Conservation (phyloP, 2,797 vertebrate genomes). For the Propithecus perrieri region DNA sequence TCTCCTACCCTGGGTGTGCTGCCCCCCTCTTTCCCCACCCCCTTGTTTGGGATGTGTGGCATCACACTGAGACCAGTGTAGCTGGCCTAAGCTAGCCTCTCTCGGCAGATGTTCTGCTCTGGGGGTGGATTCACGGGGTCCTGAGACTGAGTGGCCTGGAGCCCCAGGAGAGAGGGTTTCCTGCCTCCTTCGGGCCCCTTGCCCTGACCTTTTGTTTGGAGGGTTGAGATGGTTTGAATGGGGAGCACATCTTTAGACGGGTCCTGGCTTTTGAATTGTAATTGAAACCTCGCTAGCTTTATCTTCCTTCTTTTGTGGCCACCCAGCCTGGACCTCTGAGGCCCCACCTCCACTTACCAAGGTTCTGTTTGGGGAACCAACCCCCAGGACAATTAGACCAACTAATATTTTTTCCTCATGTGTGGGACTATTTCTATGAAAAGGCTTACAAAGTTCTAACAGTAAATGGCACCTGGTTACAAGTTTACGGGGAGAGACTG, state of each 20-base stretch:
- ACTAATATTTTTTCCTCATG: not conserved
- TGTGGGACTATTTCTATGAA: not conserved
- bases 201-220: not conserved
- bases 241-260: not conserved
- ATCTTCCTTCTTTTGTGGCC: not conserved
- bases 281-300: not conserved
- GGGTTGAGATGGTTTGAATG: not conserved
- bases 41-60: not conserved
- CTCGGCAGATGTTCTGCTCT: not conserved
- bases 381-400: not conserved
- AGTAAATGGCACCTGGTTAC: not conserved
- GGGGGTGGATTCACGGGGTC: not conserved
- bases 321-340: not conserved
- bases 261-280: no score
- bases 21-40: fast-evolving
- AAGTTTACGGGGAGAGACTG: not conserved
- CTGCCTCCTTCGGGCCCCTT: no score
- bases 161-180: not conserved
- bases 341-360: not conserved
- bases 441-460: not conserved
- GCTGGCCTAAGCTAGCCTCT: not conserved
- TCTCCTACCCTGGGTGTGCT: not conserved
- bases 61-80: not conserved
- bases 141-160: not conserved
- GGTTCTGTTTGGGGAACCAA: not conserved